Evolutionary conservation across 37 sponge, comb jelly and placozoan species (phyloP).

Genomic region (Hexactinellida sp.): DNA sequence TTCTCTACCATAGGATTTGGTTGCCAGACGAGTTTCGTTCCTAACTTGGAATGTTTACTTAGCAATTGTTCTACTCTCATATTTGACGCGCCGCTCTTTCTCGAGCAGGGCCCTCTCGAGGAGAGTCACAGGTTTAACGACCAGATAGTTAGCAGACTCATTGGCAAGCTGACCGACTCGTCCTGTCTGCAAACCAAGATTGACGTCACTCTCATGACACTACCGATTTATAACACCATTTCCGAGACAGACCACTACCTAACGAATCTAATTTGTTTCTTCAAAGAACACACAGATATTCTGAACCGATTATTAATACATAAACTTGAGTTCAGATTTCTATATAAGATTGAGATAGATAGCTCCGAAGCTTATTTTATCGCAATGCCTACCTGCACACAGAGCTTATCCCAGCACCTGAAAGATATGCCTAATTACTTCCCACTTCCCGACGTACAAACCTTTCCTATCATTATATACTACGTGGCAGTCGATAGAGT

Average conservation of each 20-base stretch:
- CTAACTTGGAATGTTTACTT: background rate
- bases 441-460: background rate
- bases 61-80: background rate
- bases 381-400: background rate
- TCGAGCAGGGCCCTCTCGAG: background rate
- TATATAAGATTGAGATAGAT: background rate
- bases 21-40: background rate
- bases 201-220: background rate
- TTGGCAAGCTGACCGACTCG: background rate
- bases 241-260: background rate
- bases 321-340: background rate
- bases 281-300: background rate
- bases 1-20: conserved; percentile 5
- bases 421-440: background rate
- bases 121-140: background rate
- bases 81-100: background rate
- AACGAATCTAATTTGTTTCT: background rate
- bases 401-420: background rate
- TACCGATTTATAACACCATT: background rate
- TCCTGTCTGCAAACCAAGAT: background rate
- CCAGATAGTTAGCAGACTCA: background rate
- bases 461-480: background rate
- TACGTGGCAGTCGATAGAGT: background rate
- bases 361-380: conserved; percentile 5
- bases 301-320: background rate